These are phyloP conservation scores for Eolophus roseicapilla DNA, from an alignment of 2,113 vertebrate species.

Conservation along the genomic window DNA sequence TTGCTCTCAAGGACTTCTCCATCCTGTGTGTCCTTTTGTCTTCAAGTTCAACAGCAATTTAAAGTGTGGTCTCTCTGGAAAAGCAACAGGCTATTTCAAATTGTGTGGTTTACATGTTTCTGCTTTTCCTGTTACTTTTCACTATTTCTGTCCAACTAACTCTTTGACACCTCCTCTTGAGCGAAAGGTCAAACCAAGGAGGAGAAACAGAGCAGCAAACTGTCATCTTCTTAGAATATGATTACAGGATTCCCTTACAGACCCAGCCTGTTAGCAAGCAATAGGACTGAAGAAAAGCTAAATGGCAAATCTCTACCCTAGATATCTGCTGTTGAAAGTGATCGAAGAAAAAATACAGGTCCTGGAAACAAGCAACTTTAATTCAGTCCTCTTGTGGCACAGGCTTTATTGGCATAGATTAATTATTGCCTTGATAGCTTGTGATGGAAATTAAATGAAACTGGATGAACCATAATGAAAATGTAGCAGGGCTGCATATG, in stretches of 20 bases:
- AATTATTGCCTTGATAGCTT: not conserved
- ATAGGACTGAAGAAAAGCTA: not conserved
- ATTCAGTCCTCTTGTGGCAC: not conserved
- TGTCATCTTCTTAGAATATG: not conserved
- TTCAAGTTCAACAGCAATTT: not conserved
- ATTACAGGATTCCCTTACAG: not conserved
- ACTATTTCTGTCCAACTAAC: not conserved
- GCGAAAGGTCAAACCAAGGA: not conserved
- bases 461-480: not conserved
- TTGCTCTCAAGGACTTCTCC: not conserved
- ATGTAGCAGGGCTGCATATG: not conserved
- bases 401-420: not conserved
- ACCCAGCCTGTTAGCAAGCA: not conserved
- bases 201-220: not conserved
- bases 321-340: not conserved
- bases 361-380: not conserved
- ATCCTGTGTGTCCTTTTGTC: not conserved
- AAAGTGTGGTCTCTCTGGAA: not conserved
- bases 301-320: not conserved
- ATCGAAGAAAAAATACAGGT: not conserved
- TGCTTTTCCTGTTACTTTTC: not conserved
- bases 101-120: not conserved
- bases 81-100: not conserved
- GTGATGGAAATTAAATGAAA: not conserved
- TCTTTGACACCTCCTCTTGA: not conserved